phyloP scores from a whole-genome alignment of 92 coral and sea anemone species.

The Micromussa lordhowensis region DNA sequence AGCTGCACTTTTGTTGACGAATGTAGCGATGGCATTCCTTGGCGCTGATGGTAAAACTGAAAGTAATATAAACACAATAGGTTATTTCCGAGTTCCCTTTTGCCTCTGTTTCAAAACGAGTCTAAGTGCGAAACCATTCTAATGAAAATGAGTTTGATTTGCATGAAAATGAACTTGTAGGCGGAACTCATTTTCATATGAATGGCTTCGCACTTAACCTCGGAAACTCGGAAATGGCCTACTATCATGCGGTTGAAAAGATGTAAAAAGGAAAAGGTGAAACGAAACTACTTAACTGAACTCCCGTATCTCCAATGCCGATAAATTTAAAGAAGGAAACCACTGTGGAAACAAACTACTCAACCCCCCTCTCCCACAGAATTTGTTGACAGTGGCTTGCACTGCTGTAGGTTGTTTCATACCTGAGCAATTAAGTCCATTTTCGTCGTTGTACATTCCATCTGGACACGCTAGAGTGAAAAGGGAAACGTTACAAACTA shows the following conservation, averaged over 20 bases:
- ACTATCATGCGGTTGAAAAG: neutral
- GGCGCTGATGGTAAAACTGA: constrained; percentile 44
- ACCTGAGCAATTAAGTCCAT: constrained; percentile 24
- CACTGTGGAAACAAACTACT: neutral
- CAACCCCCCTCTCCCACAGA: too few relatives aligned
- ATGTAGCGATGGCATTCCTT: neutral
- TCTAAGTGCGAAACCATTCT: too few relatives aligned
- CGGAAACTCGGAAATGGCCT: too few relatives aligned
- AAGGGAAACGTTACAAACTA: neutral
- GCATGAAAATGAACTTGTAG: too few relatives aligned
- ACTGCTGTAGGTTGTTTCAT: neutral
- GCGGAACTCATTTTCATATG: too few relatives aligned
- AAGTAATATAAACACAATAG: neutral
- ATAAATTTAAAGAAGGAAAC: neutral
- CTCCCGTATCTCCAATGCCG: neutral
- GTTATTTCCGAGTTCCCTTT: too few relatives aligned
- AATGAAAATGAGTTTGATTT: too few relatives aligned
- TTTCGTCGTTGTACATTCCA: neutral
- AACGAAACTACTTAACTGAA: neutral
- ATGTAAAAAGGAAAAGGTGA: neutral
- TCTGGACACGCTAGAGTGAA: neutral
- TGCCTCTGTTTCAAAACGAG: too few relatives aligned
- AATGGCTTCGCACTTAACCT: too few relatives aligned
- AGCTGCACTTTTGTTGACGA: constrained; percentile 28
- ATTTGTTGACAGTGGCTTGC: neutral